Base-by-base conservation (phyloP, 1,140 invertebrate genomes). In the Drosophila simulans region DNA sequence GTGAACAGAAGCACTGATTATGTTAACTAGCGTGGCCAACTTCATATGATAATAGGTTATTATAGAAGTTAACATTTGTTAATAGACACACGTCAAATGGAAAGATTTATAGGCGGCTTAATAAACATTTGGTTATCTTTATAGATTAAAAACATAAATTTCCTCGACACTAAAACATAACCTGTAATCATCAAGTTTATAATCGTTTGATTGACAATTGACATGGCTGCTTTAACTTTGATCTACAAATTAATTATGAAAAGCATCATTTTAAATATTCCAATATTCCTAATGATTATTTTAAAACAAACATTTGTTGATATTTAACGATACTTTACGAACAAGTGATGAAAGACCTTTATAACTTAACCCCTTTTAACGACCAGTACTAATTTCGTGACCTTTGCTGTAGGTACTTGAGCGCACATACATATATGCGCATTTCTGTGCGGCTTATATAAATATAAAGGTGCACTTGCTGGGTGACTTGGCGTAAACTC, bases 401-500 rank as follows among this genome's bases (percentile, higher is more conserved):
- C 46, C 45, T 5, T 1, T 8, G 15, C 10, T 31, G 27, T 37
- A 57, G 13, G 25, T 52, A 45, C 31, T 53, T 39, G 22, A 31
- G 37, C 5, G 35, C 43, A 56, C 15, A 56, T 13, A 22, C 27
- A 57, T 17, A 1, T 62, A 37, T 52, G 43, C 27, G 12, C 42
- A 49, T 20, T 39, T 34, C 63, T 72, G 54, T 63, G 70, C 39
- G 27, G 37, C 54, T 89, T 84, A 89, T 89, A 83, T 84, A 89
- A 88, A 89, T 89, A 83, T 84, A 89, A 88, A 68, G 71, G 5
- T 80, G 56, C 53, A 71, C 20, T 77, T 73, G 49, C 63, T 51
- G 52, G 59, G 51, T 88, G 84, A 89, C 76, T 66, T 22, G 52
- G 76, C 84, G 66, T 25, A 72, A 88, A 17, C 4, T 11, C 25